Evolutionary conservation across 2,888 invertebrate genomes (phyloP).

Genomic region (Poecilus cupreus): DNA sequence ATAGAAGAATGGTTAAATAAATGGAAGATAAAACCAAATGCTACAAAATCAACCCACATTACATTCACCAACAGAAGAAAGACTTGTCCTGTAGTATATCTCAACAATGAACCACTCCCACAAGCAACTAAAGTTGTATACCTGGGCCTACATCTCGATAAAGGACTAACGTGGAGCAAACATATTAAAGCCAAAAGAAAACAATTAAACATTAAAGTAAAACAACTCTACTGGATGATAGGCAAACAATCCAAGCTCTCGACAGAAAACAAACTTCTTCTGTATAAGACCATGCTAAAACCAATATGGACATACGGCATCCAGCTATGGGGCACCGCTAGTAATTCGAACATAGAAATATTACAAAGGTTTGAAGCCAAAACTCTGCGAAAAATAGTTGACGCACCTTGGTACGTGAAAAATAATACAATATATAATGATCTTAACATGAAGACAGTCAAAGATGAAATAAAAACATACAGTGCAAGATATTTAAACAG

Average conservation of each 20-base stretch:
- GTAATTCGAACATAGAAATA: constrained; percentile 35
- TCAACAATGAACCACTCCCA: constrained; percentile 3
- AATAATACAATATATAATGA: background rate
- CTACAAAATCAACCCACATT: constrained; percentile 14
- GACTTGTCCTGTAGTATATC: background rate
- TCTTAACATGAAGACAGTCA: constrained; percentile 6
- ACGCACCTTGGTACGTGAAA: constrained; percentile 9
- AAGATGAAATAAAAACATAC: background rate
- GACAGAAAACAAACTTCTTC: background rate
- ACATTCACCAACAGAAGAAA: constrained; percentile 7
- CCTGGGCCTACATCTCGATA: constrained; percentile 7
- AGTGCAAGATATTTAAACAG: constrained; percentile 1
- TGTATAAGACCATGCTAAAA: background rate
- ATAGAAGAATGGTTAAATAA: constrained; percentile 61
- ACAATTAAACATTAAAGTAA: constrained; percentile 1
- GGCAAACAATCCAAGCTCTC: background rate
- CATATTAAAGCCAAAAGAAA: background rate
- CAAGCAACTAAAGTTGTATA: constrained; percentile 28
- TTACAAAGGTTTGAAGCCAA: constrained; percentile 25
- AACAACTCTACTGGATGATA: background rate
- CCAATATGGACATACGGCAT: constrained; percentile 33
- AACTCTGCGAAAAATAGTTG: background rate
- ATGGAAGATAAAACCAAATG: constrained; percentile 63
- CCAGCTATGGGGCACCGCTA: constrained; percentile 18
- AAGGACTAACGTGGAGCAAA: background rate